Evolutionary conservation across 2,888 invertebrate species (phyloP), one percentile per base, ranked within the genome.

Genomic region (Aplocera efformata): DNA sequence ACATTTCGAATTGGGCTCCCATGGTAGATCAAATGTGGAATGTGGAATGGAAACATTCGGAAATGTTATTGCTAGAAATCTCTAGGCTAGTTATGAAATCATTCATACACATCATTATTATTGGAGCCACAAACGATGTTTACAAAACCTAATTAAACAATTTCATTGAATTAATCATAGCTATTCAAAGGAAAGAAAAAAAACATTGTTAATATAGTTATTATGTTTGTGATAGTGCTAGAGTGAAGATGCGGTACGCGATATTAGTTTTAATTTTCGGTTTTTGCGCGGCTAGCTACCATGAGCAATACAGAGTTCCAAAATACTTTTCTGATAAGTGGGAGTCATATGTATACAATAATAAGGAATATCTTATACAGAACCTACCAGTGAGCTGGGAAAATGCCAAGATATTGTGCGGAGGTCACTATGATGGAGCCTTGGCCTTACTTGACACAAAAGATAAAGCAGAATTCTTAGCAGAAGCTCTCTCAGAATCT

Each of bases 401-500:
- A 32, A 88, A 89, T 27, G 89, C 89, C 0, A 76, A 56, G 36
- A 64, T 67, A 7, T 26, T 64, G 3, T 69, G 69, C 40, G 47
- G 63, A 0, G 85, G 85, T 0, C 76, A 77, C 3, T 79, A 84
- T 40, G 85, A 88, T 17, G 82, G 77, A 0, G 58, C 74, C 0
- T 47, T 90, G 4, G 90, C 88, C 0, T 48, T 82, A 1, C 26
- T 90, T 11, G 88, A 89, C 32, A 75, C 76, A 0, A 75, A 67
- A 31, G 83, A 86, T 4, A 88, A 86, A 42, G 85, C 90, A 0
- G 74, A 80, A 4, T 86, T 81, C 36, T 40, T 90, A 2, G 86
- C 89, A 0, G 84, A 89, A 56, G 86, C 84, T 0, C 56, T 90
- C 1, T 78, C 90, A 0, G 88, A 90, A 44, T 82, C 90, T 0